These are phyloP conservation scores for Hydrolagus colliei DNA, from an alignment of 2,797 vertebrate genomes.

Conservation along the genomic window DNA sequence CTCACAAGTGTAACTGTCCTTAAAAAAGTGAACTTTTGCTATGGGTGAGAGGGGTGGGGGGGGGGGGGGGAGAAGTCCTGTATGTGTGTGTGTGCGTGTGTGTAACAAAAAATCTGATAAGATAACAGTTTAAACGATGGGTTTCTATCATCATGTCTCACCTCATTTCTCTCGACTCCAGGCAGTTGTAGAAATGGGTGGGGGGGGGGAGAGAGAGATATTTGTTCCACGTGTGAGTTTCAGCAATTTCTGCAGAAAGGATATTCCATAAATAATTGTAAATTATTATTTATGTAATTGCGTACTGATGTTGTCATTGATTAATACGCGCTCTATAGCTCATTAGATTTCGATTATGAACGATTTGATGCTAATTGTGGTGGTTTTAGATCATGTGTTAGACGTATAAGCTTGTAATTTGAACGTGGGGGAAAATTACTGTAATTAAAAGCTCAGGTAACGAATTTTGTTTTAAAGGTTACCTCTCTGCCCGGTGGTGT, in stretches of 20 bases:
- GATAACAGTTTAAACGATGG: conserved; percentile 11
- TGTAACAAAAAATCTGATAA: not conserved
- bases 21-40: conserved; percentile 20
- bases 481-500: conserved; percentile 39
- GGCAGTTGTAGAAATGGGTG: not conserved
- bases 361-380: conserved; percentile 77
- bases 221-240: conserved; percentile 15
- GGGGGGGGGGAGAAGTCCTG: no score
- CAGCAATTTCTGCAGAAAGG: conserved; percentile 26
- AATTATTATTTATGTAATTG: conserved; percentile 71
- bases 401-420: conserved; percentile 74
- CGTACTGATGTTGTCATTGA: conserved; percentile 79
- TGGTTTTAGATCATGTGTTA: conserved; percentile 30
- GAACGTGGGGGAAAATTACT: conserved; percentile 73
- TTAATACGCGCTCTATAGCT: conserved; percentile 68
- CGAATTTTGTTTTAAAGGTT: conserved; percentile 72
- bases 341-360: conserved; percentile 78
- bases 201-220: not conserved
- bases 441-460: conserved; percentile 79
- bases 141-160: conserved; percentile 24
- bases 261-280: conserved; percentile 53
- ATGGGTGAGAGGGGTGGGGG: not conserved
- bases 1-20: not conserved
- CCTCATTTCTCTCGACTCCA: not conserved
- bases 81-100: not conserved